These are phyloP conservation scores for Microcebus lehilahytsara DNA, from an alignment of 2,113 vertebrate species.

Conservation along the genomic window DNA sequence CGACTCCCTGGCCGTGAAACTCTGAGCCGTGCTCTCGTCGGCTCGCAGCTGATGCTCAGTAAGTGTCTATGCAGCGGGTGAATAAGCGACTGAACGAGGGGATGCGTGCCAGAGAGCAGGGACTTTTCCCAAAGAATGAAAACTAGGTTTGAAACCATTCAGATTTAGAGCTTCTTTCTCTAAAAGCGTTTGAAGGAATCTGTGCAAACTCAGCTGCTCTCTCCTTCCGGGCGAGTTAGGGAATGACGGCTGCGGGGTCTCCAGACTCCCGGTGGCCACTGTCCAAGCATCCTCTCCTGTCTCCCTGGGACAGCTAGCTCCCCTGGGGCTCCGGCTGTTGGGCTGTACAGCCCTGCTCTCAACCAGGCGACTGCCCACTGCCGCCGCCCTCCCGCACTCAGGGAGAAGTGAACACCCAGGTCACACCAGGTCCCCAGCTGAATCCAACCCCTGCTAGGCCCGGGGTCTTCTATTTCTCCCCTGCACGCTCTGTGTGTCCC, in stretches of 20 bases:
- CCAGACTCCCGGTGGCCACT: neutral
- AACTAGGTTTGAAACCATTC: neutral
- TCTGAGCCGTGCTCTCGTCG: neutral
- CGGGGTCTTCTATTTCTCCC: neutral
- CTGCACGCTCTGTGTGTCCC: neutral
- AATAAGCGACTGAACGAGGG: neutral
- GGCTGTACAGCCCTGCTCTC: neutral
- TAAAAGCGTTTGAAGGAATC: neutral
- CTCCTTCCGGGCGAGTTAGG: neutral
- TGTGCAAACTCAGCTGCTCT: neutral
- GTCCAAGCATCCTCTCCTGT: neutral
- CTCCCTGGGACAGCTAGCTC: too few species aligned
- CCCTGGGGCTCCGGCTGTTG: accelerated
- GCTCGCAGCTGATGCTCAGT: accelerated
- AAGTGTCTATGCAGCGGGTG: neutral
- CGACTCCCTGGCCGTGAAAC: accelerated
- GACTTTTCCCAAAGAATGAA: neutral
- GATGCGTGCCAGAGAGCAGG: neutral
- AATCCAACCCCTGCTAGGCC: neutral
- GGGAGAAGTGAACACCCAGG: neutral
- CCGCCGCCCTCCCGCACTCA: neutral
- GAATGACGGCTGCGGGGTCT: neutral
- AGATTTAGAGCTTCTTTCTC: neutral
- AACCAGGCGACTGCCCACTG: neutral
- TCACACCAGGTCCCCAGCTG: accelerated